These are phyloP conservation scores for Cryptotermes secundus DNA, from an alignment of 1,140 invertebrate species.

Conservation along the genomic window DNA sequence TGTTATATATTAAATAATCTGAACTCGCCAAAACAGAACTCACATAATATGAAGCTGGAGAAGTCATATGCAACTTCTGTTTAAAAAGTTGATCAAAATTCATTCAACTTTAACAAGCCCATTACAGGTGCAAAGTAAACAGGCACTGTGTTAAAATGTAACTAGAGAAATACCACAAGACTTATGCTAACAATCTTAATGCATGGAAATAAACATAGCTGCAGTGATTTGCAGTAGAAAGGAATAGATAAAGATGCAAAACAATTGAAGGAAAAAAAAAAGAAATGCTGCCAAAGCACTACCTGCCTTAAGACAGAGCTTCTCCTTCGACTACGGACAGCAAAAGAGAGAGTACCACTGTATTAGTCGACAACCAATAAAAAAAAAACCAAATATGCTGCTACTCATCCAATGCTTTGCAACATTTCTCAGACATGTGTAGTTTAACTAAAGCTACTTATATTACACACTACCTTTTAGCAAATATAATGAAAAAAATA, in stretches of 20 bases:
- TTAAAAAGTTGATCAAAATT: neutral
- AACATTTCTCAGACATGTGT: neutral
- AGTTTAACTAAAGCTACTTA: neutral
- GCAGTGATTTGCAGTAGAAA: constrained; percentile 18
- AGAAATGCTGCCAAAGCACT: constrained; percentile 39
- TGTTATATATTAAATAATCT: neutral
- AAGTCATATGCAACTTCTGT: neutral
- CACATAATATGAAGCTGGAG: neutral
- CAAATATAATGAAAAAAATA: neutral
- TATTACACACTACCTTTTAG: neutral
- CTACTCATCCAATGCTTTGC: neutral
- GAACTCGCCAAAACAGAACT: neutral
- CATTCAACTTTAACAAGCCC: neutral
- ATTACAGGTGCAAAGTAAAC: neutral
- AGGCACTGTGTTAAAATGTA: neutral
- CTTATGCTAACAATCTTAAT: neutral
- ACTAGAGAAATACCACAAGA: neutral
- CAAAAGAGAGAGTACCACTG: constrained; percentile 38
- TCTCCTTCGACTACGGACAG: constrained; percentile 44
- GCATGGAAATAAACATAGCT: neutral
- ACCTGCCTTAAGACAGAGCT: constrained; percentile 49
- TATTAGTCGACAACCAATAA: constrained; percentile 32
- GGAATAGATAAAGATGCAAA: constrained; percentile 11
- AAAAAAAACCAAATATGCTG: constrained; percentile 22
- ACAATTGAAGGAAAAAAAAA: constrained; percentile 32